These are phyloP conservation scores for Craterocephalus amniculus DNA, from an alignment of 2,797 vertebrate genomes.

Conservation along the genomic window DNA sequence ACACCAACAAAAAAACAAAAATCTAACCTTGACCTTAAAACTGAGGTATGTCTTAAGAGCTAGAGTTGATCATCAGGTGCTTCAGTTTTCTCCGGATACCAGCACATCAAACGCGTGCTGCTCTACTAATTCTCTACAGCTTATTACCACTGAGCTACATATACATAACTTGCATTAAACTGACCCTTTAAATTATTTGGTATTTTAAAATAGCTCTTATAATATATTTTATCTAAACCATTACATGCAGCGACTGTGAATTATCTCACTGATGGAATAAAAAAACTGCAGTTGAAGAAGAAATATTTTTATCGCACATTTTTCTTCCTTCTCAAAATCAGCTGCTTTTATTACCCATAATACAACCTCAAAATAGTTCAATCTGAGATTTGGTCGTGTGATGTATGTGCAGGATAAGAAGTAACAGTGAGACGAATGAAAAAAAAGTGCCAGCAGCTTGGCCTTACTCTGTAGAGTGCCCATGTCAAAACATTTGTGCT, in stretches of 20 bases:
- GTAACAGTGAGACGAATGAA: no score
- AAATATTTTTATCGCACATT: no score
- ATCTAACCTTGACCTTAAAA: no score
- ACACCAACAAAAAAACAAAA: no score
- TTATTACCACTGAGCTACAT: not conserved
- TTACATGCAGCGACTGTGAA: constrained; percentile 13
- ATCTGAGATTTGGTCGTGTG: no score
- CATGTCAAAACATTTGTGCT: not conserved
- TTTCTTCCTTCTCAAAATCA: no score
- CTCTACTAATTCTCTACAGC: not conserved
- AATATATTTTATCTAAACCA: not conserved
- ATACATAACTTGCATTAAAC: constrained; percentile 15
- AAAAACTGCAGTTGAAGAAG: no score
- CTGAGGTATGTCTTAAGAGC: constrained; percentile 18
- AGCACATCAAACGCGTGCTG: not conserved
- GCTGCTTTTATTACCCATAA: no score
- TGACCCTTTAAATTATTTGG: constrained; percentile 7
- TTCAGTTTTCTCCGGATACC: not conserved
- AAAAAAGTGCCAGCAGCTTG: no score
- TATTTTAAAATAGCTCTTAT: constrained; percentile 20
- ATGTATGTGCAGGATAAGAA: no score
- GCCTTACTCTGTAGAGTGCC: not conserved
- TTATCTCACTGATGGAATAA: not conserved
- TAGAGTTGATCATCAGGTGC: constrained; percentile 28
- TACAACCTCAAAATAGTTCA: no score